Evolutionary conservation across 2,113 vertebrate species (phyloP).

Genomic region (Melanotaenia duboulayi): DNA sequence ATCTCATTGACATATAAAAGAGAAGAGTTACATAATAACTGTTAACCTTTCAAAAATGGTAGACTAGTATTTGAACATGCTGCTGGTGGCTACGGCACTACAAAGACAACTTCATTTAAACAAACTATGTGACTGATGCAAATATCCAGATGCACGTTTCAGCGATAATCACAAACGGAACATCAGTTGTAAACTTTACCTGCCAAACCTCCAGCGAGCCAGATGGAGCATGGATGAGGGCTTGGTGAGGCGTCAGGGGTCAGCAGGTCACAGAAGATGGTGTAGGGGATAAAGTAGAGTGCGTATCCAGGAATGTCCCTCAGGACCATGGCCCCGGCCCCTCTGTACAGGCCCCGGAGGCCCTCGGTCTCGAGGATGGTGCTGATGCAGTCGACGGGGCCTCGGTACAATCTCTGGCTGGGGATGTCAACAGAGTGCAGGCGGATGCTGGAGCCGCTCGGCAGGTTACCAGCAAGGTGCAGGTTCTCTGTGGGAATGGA

Average conservation of each 20-base stretch:
- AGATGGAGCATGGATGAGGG: conserved; percentile 85
- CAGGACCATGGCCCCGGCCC: conserved; percentile 90
- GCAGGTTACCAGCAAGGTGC: conserved; percentile 73
- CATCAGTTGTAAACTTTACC: conserved; percentile 74
- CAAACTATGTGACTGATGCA: neutral
- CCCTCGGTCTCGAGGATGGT: conserved; percentile 89
- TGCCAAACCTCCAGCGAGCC: conserved; percentile 93
- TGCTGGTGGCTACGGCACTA: too few relatives aligned
- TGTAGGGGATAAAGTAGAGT: conserved; percentile 94
- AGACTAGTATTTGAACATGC: too few relatives aligned
- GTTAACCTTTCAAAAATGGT: too few relatives aligned
- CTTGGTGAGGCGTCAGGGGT: conserved; percentile 77
- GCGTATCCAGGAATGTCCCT: conserved; percentile 93
- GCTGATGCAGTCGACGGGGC: conserved; percentile 91
- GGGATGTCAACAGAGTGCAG: conserved; percentile 68
- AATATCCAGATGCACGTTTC: neutral
- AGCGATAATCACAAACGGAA: neutral
- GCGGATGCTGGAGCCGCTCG: conserved; percentile 55
- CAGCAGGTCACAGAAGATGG: conserved; percentile 86
- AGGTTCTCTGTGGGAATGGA: conserved; percentile 68
- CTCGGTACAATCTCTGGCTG: conserved; percentile 82
- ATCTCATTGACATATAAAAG: too few relatives aligned
- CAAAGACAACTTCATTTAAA: neutral
- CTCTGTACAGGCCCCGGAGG: conserved; percentile 90
- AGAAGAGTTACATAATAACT: too few relatives aligned